Base-by-base conservation (phyloP, 1,140 invertebrate species). In the Colletes latitarsis region DNA sequence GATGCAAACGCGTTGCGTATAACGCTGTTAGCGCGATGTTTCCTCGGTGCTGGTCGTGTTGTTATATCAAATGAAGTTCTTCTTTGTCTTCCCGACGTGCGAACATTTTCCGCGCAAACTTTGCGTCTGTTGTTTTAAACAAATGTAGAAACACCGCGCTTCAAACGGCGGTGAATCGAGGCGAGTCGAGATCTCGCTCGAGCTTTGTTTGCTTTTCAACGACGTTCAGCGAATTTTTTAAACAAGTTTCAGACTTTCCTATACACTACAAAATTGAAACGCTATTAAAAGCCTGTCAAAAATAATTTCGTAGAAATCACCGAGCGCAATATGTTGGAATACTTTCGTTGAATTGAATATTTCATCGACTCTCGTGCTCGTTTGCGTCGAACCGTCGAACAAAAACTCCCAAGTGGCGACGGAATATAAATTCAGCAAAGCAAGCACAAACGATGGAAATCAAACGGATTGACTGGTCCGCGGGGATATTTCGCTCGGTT, bases 1-100 rank as follows among this genome's bases (percentile, higher is more conserved):
- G 19, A 67, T 30, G 41, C 21, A 4, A 21, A 67, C 55, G 41
- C 3, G 21, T 14, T 17, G 49, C 30, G 43, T 41, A 43, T 10
- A 62, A 77, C 30, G 52, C 60, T 12, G 67, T 62, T 70, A 52
- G 17, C 21, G n/a, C 15, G n/a, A 15, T 41, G 64, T 69, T 77
- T 41, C 75, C 19, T 30, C 46, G 1, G 30, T 17, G 17, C 17
- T 6, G 17, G 17, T 4, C 21, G 19, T 46, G 64, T 39, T 58
- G 67, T 77, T 70, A 41, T 41, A 77, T 71, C 60, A 62, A 71
- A 77, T 52, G 43, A 49, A 39, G 14, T 52, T 19, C 43, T 10
- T 17, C 75, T 19, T 70, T 60, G 43, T 60, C 67, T 30, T 9
- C 1, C 8, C 8, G 41, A 17, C 19, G 43, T 5, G 53, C 43